phyloP scores from a whole-genome alignment of 2,888 invertebrate genomes.

The Conus canariensis region DNA sequence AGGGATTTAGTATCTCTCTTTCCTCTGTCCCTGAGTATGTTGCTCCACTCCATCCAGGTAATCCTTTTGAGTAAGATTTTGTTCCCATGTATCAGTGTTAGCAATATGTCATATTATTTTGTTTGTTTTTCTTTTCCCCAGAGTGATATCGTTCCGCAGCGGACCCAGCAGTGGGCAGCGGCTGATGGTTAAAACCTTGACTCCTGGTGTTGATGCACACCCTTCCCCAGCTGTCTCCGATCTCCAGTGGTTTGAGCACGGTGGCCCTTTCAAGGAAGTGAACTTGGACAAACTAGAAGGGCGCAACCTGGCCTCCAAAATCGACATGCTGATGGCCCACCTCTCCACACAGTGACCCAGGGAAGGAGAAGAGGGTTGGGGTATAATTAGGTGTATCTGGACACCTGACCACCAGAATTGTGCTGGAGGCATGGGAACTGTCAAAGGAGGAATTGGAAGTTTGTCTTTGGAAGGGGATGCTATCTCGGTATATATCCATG shows the following conservation, averaged over 20 bases:
- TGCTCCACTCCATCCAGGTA: too few relatives aligned
- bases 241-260: constrained; percentile 95
- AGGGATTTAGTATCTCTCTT: too few relatives aligned
- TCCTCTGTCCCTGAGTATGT: too few relatives aligned
- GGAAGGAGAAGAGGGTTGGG: too few relatives aligned
- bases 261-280: constrained; percentile 89
- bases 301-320: constrained; percentile 96
- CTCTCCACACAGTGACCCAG: constrained; percentile 23
- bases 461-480: neutral
- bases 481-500: neutral
- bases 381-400: too few relatives aligned
- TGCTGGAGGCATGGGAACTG: too few relatives aligned
- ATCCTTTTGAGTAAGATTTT: too few relatives aligned
- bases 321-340: constrained; percentile 94
- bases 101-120: too few relatives aligned
- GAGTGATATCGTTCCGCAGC: constrained; percentile 92
- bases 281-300: constrained; percentile 97
- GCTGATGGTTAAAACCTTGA: constrained; percentile 93
- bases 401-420: too few relatives aligned
- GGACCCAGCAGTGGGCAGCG: constrained; percentile 92
- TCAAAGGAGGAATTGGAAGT: too few relatives aligned
- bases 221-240: constrained; percentile 85
- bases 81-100: too few relatives aligned
- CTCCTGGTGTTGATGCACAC: constrained; percentile 85
- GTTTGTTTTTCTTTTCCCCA: constrained; percentile 52